Evolutionary conservation across 2,888 invertebrate genomes (phyloP).

Genomic region (Apodemia mormo): DNA sequence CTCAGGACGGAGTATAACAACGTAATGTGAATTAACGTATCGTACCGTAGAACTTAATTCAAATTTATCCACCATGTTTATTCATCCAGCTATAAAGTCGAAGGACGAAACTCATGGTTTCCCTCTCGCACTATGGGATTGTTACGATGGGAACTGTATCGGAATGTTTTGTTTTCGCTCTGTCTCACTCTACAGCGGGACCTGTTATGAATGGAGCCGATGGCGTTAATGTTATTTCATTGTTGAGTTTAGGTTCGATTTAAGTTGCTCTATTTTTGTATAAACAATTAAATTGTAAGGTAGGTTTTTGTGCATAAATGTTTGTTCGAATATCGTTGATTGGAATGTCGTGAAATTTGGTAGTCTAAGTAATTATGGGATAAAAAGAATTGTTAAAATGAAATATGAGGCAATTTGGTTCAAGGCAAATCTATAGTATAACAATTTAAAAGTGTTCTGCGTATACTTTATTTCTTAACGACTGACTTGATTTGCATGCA

Average conservation of each 20-base stretch:
- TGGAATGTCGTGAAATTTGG: too few relatives aligned
- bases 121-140: constrained; percentile 47
- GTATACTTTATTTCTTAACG: too few relatives aligned
- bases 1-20: constrained; percentile 44
- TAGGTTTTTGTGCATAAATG: too few relatives aligned
- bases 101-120: constrained; percentile 44
- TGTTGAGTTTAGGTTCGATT: constrained; percentile 53
- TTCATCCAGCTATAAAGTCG: constrained; percentile 55
- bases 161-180: constrained; percentile 80
- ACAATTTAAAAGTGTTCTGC: too few relatives aligned
- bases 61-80: constrained; percentile 62
- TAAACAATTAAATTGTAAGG: not conserved
- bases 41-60: constrained; percentile 60
- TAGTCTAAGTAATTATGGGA: too few relatives aligned
- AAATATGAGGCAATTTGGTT: too few relatives aligned
- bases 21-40: constrained; percentile 49
- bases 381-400: too few relatives aligned
- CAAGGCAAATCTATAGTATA: too few relatives aligned
- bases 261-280: constrained; percentile 30
- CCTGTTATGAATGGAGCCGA: constrained; percentile 62
- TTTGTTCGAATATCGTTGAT: too few relatives aligned
- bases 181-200: constrained; percentile 64
- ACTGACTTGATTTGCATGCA: too few relatives aligned
- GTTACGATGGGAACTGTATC: constrained; percentile 72
- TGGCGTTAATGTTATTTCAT: constrained; percentile 46